Conservation (phyloP, 1,140 invertebrate genomes). For the Meloidogyne exigua region DNA sequence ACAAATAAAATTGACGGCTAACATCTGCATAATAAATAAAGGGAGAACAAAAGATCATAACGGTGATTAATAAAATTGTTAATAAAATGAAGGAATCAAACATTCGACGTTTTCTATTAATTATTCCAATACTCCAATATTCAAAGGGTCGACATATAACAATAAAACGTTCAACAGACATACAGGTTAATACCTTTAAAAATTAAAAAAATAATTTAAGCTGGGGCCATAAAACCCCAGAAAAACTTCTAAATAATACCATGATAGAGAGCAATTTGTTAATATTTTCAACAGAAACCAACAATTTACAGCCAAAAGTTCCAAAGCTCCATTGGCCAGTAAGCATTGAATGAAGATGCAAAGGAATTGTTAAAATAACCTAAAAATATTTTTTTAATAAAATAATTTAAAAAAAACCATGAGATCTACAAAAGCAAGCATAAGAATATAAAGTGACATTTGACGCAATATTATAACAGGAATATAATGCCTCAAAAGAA, state of each 20-base stretch:
- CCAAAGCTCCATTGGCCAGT: conserved; percentile 20
- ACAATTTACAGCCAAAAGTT: conserved; percentile 31
- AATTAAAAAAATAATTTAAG: too few relatives aligned
- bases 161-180: conserved; percentile 49
- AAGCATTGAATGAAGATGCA: conserved; percentile 27
- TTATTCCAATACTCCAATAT: conserved; percentile 14
- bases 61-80: conserved; percentile 31
- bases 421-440: conserved; percentile 44
- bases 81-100: conserved; percentile 39
- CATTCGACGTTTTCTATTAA: conserved; percentile 32
- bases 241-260: conserved; percentile 12
- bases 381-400: conserved; percentile 25
- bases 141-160: conserved; percentile 47
- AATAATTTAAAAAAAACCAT: conserved; percentile 36
- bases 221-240: too few relatives aligned
- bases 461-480: conserved; percentile 34
- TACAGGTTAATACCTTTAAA: conserved; percentile 23
- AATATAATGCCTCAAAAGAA: neutral
- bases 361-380: conserved; percentile 39
- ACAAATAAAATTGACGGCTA: conserved; percentile 3
- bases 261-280: conserved; percentile 49
- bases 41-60: conserved; percentile 41
- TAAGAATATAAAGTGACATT: conserved; percentile 42
- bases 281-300: conserved; percentile 51
- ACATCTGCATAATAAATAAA: conserved; percentile 51